phyloP scores from a whole-genome alignment of 2,888 invertebrate genomes.

The Scrobipalpa costella region DNA sequence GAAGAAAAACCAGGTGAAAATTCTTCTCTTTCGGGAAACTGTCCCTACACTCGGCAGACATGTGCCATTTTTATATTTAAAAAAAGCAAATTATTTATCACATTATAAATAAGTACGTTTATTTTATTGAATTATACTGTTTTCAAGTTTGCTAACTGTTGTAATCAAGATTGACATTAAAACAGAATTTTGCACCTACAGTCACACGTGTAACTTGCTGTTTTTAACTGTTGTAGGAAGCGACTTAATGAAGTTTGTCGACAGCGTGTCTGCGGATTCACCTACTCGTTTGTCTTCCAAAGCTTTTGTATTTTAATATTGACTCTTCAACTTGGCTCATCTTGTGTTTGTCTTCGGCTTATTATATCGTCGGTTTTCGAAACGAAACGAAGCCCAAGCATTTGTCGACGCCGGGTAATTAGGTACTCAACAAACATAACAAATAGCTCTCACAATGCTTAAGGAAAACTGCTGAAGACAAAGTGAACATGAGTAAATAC shows the following conservation, averaged over 20 bases:
- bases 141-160: too few species aligned
- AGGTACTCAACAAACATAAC: constrained; percentile 56
- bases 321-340: constrained; percentile 14
- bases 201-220: neutral
- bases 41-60: too few species aligned
- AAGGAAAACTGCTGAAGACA: constrained; percentile 42
- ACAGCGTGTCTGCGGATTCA: neutral
- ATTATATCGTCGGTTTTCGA: constrained; percentile 20
- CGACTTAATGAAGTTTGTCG: neutral
- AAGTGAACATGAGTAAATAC: constrained; percentile 16
- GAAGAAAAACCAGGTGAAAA: too few species aligned
- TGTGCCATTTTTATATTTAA: too few species aligned
- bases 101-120: too few species aligned
- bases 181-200: too few species aligned
- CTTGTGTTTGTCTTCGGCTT: constrained; percentile 14
- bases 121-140: too few species aligned
- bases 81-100: too few species aligned
- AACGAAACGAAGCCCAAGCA: constrained; percentile 42
- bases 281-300: constrained; percentile 10
- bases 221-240: neutral
- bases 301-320: constrained; percentile 20
- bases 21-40: too few species aligned
- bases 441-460: constrained; percentile 42
- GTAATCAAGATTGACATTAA: too few species aligned
- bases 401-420: constrained; percentile 52